Conservation (phyloP, 2,888 invertebrate genomes). For the Alentia gelatinosa region DNA sequence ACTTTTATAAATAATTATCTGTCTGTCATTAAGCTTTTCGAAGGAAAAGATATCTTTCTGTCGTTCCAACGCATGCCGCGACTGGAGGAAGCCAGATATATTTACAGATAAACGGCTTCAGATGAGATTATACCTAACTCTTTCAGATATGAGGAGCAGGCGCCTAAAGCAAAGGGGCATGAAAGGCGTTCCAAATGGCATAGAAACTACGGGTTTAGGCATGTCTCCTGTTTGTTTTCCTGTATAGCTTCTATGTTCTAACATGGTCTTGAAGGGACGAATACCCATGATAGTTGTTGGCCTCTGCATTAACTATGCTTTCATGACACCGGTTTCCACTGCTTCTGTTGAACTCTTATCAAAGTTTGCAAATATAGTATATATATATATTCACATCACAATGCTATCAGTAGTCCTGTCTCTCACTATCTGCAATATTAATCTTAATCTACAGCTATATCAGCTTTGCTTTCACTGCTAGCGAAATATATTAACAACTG, state of each 20-base stretch:
- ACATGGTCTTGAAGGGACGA: slow-evolving; percentile 15
- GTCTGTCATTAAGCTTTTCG: not conserved
- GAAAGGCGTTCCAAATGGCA: slow-evolving; percentile 38
- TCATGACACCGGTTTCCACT: slow-evolving; percentile 13
- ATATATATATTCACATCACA: no score
- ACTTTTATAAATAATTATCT: not conserved
- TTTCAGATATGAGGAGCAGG: slow-evolving; percentile 43
- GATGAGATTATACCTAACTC: slow-evolving; percentile 31
- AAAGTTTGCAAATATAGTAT: not conserved
- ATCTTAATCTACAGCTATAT: no score
- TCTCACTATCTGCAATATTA: not conserved
- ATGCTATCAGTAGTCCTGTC: not conserved
- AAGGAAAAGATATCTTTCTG: not conserved
- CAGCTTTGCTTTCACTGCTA: no score
- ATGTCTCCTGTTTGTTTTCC: slow-evolving; percentile 40
- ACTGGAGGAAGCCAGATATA: not conserved
- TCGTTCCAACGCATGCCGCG: not conserved
- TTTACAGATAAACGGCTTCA: not conserved
- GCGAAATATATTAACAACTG: no score
- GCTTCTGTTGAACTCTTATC: not conserved
- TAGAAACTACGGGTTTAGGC: slow-evolving; percentile 35
- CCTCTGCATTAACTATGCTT: slow-evolving; percentile 10
- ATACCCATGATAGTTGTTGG: slow-evolving; percentile 19
- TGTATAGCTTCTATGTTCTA: slow-evolving; percentile 21
- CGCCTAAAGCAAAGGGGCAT: slow-evolving; percentile 32